phyloP scores from a whole-genome alignment of 2,113 vertebrate genomes.

The Saccopteryx bilineata region DNA sequence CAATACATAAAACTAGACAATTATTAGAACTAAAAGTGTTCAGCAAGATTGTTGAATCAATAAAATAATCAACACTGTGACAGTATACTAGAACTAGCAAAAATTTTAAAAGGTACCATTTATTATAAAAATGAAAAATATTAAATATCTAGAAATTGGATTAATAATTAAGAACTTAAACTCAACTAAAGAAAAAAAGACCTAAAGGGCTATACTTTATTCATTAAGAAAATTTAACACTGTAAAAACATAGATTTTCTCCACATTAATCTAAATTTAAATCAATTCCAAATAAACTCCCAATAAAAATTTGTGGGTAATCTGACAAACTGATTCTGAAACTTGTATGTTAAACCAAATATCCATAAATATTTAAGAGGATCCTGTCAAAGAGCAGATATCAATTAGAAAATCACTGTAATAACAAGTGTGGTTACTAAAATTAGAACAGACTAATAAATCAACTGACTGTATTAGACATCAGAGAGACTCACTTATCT shows the following conservation, averaged over 20 bases:
- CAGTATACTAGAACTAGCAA: not conserved
- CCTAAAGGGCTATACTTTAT: not conserved
- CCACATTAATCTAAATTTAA: constrained; percentile 51
- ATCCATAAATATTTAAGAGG: constrained; percentile 48
- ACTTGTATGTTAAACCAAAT: constrained; percentile 17
- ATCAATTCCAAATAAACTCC: constrained; percentile 12
- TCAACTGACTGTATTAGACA: not conserved
- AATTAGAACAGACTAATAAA: constrained; percentile 6
- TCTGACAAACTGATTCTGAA: not conserved
- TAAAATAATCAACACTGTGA: not conserved
- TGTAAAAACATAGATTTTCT: constrained; percentile 11
- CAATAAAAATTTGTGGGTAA: constrained; percentile 17
- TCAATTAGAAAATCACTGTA: not conserved
- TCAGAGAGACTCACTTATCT: not conserved
- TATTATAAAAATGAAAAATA: constrained; percentile 35
- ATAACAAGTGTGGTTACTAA: not conserved
- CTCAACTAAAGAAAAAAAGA: not conserved
- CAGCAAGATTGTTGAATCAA: constrained; percentile 5
- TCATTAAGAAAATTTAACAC: not conserved
- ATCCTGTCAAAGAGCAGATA: constrained; percentile 23
- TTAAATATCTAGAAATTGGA: constrained; percentile 9
- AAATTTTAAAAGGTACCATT: not conserved
- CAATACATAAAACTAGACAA: not conserved
- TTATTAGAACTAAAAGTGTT: not conserved
- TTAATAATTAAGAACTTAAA: constrained; percentile 24